phyloP scores from a whole-genome alignment of 2,113 vertebrate species.

The Grallaria varia region DNA sequence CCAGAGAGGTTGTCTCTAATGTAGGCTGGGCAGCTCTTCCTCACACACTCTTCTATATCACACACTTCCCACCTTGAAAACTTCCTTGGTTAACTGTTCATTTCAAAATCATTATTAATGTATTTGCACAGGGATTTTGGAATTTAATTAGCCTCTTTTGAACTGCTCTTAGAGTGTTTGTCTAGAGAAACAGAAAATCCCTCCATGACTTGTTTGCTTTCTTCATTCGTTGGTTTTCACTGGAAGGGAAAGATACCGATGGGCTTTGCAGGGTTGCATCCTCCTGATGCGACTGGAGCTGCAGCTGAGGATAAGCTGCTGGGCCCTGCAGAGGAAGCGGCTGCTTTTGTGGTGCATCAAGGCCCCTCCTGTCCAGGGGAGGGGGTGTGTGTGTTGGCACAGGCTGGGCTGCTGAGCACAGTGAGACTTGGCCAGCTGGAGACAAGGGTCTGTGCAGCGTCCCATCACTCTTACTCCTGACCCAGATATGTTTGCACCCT shows the following conservation, averaged over 20 bases:
- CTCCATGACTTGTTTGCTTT: conserved; percentile 65
- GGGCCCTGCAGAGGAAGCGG: not conserved
- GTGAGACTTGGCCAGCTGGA: rapidly evolving
- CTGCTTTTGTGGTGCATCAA: not conserved
- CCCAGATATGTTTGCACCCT: rapidly evolving
- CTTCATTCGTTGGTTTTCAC: not conserved
- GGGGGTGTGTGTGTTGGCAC: not conserved
- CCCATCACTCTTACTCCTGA: not conserved
- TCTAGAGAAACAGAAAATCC: conserved; percentile 70
- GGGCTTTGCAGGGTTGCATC: conserved; percentile 1
- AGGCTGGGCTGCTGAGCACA: not conserved
- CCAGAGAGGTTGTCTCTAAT: not conserved
- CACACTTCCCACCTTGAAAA: conserved; percentile 62
- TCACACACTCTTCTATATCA: conserved; percentile 4
- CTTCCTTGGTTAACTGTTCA: conserved; percentile 61
- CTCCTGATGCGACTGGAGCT: not conserved
- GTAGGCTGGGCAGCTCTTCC: not conserved
- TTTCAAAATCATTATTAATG: conserved; percentile 69
- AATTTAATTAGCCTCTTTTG: conserved; percentile 72
- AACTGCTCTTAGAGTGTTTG: conserved; percentile 63
- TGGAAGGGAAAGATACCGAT: conserved; percentile 41
- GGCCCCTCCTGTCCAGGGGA: not conserved
- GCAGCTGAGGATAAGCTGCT: not conserved
- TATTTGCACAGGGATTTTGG: conserved; percentile 67
- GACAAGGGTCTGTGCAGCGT: not conserved